Conservation (phyloP, 2,113 vertebrate species). For the Australoheros scitulus region DNA sequence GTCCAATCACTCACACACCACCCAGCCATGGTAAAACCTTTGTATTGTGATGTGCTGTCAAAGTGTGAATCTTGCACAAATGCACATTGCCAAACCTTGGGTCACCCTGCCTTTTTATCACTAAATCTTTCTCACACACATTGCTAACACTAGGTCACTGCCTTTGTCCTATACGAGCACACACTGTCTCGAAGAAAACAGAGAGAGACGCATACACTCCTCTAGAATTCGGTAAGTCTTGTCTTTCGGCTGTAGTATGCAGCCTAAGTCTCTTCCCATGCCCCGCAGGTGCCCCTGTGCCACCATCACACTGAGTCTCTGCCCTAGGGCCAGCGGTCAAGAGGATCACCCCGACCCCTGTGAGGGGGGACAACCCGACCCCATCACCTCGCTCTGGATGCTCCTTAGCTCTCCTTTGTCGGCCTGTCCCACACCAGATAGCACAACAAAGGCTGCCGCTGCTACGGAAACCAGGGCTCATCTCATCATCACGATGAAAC, state of each 20-base stretch:
- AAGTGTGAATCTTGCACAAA: slow-evolving; percentile 82
- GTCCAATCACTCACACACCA: slow-evolving; percentile 23
- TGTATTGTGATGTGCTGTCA: slow-evolving; percentile 76
- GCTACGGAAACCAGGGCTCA: slow-evolving; percentile 66
- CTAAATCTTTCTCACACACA: slow-evolving; percentile 72
- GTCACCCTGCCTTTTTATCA: slow-evolving; percentile 75
- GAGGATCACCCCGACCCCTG: slow-evolving; percentile 86
- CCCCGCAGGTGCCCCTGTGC: slow-evolving; percentile 84
- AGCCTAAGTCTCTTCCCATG: slow-evolving; percentile 86
- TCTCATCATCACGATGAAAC: slow-evolving; percentile 50
- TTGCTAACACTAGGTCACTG: slow-evolving; percentile 65
- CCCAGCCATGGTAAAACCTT: slow-evolving; percentile 62
- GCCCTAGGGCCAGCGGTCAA: slow-evolving; percentile 84
- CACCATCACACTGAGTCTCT: slow-evolving; percentile 88
- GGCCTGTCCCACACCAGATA: slow-evolving; percentile 77
- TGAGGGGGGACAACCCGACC: slow-evolving; percentile 81
- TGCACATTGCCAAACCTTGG: slow-evolving; percentile 57
- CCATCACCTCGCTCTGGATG: slow-evolving; percentile 78
- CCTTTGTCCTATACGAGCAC: slow-evolving; percentile 67
- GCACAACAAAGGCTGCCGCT: slow-evolving; percentile 74
- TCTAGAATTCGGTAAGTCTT: slow-evolving; percentile 73
- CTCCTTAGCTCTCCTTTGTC: slow-evolving; percentile 87
- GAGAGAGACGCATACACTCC: slow-evolving; percentile 38
- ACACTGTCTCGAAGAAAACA: slow-evolving; percentile 61
- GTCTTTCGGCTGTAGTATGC: slow-evolving; percentile 64